A percentile compares a stretch with the other conserved stretches of the same genome.
Conservation (phyloP, 2,797 vertebrate species). For the Anableps anableps region DNA sequence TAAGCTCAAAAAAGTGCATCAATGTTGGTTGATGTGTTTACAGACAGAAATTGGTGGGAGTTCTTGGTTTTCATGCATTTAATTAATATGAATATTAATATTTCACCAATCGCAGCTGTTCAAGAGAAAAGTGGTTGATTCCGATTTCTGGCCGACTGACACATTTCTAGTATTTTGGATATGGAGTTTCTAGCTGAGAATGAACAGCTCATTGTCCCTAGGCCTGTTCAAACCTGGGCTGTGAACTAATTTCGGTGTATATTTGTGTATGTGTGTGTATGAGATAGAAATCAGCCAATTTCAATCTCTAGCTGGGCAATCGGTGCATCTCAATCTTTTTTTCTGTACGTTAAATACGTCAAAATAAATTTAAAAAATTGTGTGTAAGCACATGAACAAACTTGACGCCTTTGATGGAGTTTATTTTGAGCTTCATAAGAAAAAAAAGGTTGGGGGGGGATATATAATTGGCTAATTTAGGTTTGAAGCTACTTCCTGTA, state of each 20-base stretch:
- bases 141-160: too few species aligned
- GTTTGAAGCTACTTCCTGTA: background rate
- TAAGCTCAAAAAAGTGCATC: background rate
- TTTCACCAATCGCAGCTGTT: background rate
- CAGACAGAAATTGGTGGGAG: background rate
- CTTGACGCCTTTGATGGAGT: background rate
- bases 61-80: background rate
- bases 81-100: background rate
- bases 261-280: too few species aligned
- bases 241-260: too few species aligned
- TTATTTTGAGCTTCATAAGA: background rate
- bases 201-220: too few species aligned
- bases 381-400: background rate
- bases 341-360: background rate
- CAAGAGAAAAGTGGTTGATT: background rate
- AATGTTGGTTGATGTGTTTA: background rate
- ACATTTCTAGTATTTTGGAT: too few species aligned
- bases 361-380: too few species aligned
- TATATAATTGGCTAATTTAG: background rate
- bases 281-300: background rate
- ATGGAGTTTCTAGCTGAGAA: too few species aligned
- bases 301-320: background rate
- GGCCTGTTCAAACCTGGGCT: too few species aligned
- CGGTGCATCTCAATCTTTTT: background rate
- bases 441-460: background rate